Evolutionary conservation across 2,888 invertebrate species (phyloP).

Genomic region (Catocala fraxini): DNA sequence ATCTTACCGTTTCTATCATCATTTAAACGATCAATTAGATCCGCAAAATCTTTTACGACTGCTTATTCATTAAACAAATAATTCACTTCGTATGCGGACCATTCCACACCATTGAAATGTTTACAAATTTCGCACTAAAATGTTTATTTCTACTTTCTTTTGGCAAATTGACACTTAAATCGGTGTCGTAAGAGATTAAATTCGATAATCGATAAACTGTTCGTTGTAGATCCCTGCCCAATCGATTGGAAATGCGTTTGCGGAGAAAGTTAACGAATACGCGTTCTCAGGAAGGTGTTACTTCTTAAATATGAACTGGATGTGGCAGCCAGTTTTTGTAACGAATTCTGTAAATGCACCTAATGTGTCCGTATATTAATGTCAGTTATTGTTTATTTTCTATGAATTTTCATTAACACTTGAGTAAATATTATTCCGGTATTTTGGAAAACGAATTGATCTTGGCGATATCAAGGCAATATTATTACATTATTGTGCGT

Average conservation of each 20-base stretch:
- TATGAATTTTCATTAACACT: too few species aligned
- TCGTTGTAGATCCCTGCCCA: constrained; percentile 47
- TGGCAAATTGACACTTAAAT: constrained; percentile 26
- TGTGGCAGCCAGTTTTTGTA: constrained; percentile 42
- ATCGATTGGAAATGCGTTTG: constrained; percentile 61
- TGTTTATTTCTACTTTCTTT: constrained; percentile 7
- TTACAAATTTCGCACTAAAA: constrained; percentile 21
- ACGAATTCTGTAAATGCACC: constrained; percentile 21
- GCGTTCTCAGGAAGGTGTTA: constrained; percentile 46
- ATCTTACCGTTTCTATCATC: not conserved
- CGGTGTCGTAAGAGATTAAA: constrained; percentile 29
- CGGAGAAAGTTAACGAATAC: constrained; percentile 63
- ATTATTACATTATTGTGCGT: too few species aligned
- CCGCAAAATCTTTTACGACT: not conserved
- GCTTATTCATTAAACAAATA: not conserved
- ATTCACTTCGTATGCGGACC: not conserved
- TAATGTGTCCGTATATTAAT: not conserved
- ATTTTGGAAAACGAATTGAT: too few species aligned
- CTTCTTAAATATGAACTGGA: constrained; percentile 42
- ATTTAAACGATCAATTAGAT: not conserved
- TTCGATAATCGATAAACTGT: constrained; percentile 33
- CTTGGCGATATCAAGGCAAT: too few species aligned
- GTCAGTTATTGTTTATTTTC: too few species aligned
- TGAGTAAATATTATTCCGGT: too few species aligned
- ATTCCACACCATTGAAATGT: not conserved